Evolutionary conservation across 2,113 vertebrate species (phyloP), one percentile per base, ranked within the genome.

Genomic region (Mirounga angustirostris): DNA sequence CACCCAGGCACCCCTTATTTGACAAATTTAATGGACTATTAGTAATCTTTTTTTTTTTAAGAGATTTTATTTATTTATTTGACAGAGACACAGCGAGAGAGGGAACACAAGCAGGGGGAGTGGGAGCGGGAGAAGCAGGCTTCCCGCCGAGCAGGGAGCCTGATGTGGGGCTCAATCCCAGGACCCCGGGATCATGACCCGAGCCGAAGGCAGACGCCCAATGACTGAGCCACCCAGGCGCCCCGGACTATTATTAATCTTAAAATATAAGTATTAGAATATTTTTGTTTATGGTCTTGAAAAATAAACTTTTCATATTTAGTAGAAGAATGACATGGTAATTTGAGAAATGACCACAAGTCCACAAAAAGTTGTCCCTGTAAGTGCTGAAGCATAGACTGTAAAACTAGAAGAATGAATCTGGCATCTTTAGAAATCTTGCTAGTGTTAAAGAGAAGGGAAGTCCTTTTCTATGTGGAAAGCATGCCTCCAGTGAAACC

Each of bases 401-500:
- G 22, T 93, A 80, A 95, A 97, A 84, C 63, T 16, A 15, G 86
- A 81, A 71, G 19, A 74, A 95, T 28, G 46, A 52, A 65, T 84
- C 46, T 16, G 63, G 8, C 54, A 76, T 85, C 56, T 73, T 92
- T 61, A 58, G 83, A 95, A 94, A 67, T 82, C 56, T 81, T 79
- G 33, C 40, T 90, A 1, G 58, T 87, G 19, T 81, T 59, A 33
- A 83, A 89, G 89, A 87, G 69, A 97, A 71, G 82, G 87, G 84
- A 90, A 97, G 71, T 96, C 54, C 76, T 95, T 85, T 96, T 71
- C 61, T 89, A 0, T 56, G 43, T 24, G 61, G 81, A 97, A 83
- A 80, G 30, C 54, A 43, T 40, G 81, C 54, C 40, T 95, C 86
- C 61, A 61, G 65, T 74, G 95, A 98, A 96, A 98, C 96, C 90